These are phyloP conservation scores for Ibycter americanus DNA, from an alignment of 2,797 vertebrate species.

Conservation along the genomic window DNA sequence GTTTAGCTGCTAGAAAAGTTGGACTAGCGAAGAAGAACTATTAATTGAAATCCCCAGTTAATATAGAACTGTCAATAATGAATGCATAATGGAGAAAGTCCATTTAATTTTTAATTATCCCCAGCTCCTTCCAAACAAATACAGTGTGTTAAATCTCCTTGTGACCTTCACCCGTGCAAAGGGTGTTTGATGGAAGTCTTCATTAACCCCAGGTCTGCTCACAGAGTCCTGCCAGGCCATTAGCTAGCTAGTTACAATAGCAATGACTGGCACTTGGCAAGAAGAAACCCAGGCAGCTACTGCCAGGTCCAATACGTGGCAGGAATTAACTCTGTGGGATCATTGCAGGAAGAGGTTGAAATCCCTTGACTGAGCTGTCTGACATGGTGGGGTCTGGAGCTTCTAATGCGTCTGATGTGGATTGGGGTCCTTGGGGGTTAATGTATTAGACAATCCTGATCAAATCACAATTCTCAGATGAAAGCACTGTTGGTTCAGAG, in stretches of 20 bases:
- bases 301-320: background rate
- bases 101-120: constrained; percentile 40
- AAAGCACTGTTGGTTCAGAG: background rate
- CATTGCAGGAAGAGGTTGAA: background rate
- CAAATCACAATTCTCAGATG: background rate
- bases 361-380: background rate
- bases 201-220: constrained; percentile 10
- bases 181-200: constrained; percentile 22
- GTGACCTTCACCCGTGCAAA: background rate
- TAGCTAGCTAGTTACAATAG: background rate
- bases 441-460: background rate
- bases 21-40: background rate
- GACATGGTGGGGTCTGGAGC: background rate
- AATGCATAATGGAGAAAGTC: constrained; percentile 4
- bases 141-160: background rate
- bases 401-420: rapidly evolving
- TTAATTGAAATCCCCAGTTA: constrained; percentile 19
- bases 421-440: background rate
- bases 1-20: constrained; percentile 11
- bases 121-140: constrained; percentile 21
- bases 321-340: background rate
- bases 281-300: background rate
- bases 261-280: constrained; percentile 15
- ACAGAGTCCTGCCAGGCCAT: background rate
- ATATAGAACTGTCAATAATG: constrained; percentile 3